These are phyloP conservation scores for Anabas testudineus DNA, from an alignment of 2,797 vertebrate genomes.

Conservation along the genomic window DNA sequence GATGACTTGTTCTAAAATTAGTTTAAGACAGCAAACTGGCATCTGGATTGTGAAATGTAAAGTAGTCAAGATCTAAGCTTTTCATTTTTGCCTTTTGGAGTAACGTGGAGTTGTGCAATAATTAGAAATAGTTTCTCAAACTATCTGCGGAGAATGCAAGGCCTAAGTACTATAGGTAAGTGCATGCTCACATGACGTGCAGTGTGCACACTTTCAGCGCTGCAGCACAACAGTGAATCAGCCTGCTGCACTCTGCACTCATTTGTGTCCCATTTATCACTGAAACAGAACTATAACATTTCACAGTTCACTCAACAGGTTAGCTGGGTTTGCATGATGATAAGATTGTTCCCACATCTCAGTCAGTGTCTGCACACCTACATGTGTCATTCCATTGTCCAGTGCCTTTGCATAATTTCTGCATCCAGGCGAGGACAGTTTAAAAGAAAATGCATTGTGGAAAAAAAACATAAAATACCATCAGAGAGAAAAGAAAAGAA, in stretches of 20 bases:
- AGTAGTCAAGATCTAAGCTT: slow-evolving; percentile 11
- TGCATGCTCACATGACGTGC: slow-evolving; percentile 11
- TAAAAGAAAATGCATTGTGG: background rate
- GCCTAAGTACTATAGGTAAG: slow-evolving; percentile 3
- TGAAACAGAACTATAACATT: slow-evolving; percentile 15
- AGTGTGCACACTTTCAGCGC: background rate
- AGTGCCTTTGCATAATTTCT: slow-evolving; percentile 41
- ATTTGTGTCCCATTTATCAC: background rate
- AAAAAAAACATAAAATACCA: slow-evolving; percentile 28
- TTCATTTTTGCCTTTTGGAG: slow-evolving; percentile 18
- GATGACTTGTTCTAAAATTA: background rate
- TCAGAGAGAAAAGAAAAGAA: slow-evolving; percentile 26
- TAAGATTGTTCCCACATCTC: slow-evolving; percentile 1
- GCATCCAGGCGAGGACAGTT: slow-evolving; percentile 15
- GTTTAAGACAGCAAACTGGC: slow-evolving; percentile 8
- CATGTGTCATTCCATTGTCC: background rate
- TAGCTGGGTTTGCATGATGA: slow-evolving; percentile 21
- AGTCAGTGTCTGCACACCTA: slow-evolving; percentile 13
- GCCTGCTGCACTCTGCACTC: slow-evolving; percentile 5
- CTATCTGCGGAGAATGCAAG: slow-evolving; percentile 9
- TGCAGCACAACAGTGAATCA: background rate
- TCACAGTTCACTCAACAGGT: slow-evolving; percentile 34
- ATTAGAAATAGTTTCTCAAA: slow-evolving; percentile 6
- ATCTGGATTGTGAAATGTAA: slow-evolving; percentile 36
- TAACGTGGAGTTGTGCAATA: background rate